These are phyloP conservation scores for Sarotherodon lohbergeri DNA, from an alignment of 2,113 vertebrate species.

Conservation along the genomic window DNA sequence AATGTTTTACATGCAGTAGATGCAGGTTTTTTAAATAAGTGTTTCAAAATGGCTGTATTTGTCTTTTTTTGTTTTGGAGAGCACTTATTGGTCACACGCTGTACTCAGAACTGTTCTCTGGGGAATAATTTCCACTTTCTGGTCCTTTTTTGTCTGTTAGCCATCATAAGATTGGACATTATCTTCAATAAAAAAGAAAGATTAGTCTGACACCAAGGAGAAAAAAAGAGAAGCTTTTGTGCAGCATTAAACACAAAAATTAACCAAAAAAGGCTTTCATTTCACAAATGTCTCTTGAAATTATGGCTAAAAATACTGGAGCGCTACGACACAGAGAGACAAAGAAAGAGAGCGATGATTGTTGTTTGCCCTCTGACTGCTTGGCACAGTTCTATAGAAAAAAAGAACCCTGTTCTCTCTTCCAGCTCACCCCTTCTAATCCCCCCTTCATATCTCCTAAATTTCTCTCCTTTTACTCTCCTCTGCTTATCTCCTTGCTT, in stretches of 20 bases:
- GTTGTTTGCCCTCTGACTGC: slow-evolving; percentile 23
- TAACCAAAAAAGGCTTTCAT: background rate
- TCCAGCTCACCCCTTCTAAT: background rate
- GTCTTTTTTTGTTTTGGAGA: background rate
- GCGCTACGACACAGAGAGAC: background rate
- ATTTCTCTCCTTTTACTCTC: background rate
- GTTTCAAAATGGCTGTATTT: background rate
- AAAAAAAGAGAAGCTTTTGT: background rate
- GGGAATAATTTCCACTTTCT: background rate
- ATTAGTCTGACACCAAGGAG: background rate
- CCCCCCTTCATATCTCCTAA: background rate
- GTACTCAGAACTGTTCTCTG: background rate
- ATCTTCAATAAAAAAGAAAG: background rate
- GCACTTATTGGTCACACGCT: background rate
- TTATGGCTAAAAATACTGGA: slow-evolving; percentile 8
- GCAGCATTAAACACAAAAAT: background rate
- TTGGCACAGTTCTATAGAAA: slow-evolving; percentile 34
- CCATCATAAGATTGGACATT: background rate
- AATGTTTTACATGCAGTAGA: background rate
- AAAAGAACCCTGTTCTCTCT: background rate
- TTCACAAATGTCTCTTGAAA: background rate
- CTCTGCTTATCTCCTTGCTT: slow-evolving; percentile 29
- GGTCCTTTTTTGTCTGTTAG: background rate
- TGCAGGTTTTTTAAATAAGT: background rate
- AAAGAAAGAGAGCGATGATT: background rate